phyloP scores from a whole-genome alignment of 2,797 vertebrate species.

The Danio jaintianensis region DNA sequence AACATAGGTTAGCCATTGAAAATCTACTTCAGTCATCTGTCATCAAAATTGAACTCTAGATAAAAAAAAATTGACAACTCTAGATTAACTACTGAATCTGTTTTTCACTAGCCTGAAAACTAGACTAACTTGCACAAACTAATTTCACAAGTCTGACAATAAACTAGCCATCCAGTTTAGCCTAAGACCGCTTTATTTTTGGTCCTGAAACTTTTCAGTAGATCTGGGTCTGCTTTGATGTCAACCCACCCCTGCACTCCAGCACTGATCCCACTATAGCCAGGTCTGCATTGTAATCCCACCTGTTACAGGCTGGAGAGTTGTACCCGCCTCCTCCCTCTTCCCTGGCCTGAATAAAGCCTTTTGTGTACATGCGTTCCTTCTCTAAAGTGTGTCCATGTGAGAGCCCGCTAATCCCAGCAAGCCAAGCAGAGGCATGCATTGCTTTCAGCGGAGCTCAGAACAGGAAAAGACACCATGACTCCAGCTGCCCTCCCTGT shows the following conservation, averaged over 20 bases:
- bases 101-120: not conserved
- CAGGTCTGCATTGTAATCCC: conserved; percentile 69
- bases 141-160: not conserved
- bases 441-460: conserved; percentile 30
- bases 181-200: not conserved
- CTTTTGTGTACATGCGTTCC: conserved; percentile 62
- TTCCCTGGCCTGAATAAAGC: conserved; percentile 64
- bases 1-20: no score
- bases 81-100: no score
- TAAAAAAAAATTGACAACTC: no score
- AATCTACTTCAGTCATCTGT: no score
- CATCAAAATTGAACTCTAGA: no score
- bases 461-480: conserved; percentile 37
- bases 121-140: not conserved
- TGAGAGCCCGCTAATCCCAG: conserved; percentile 34
- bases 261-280: not conserved
- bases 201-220: not conserved
- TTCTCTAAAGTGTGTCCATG: conserved; percentile 25
- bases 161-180: not conserved
- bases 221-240: not conserved
- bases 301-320: conserved; percentile 70
- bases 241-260: conserved; percentile 3
- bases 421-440: conserved; percentile 26
- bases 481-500: conserved; percentile 19
- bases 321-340: conserved; percentile 63